phyloP scores from a whole-genome alignment of 2,888 invertebrate species.

The Zeuzera pyrina region DNA sequence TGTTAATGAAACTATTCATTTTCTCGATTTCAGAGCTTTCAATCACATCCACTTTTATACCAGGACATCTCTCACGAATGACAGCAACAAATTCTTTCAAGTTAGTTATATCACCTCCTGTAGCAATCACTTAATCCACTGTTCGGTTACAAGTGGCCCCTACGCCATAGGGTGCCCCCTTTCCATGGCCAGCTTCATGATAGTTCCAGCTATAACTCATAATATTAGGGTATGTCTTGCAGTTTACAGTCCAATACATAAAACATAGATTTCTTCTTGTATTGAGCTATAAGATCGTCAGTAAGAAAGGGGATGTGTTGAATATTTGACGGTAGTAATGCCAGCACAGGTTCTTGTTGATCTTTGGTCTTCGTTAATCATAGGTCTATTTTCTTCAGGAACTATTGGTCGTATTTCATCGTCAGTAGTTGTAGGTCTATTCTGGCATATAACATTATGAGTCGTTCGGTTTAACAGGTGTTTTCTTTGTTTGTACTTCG shows the following conservation, averaged over 20 bases:
- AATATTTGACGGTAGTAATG: slow-evolving; percentile 16
- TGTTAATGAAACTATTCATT: slow-evolving; percentile 14
- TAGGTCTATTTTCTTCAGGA: no score
- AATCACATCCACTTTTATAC: slow-evolving; percentile 14
- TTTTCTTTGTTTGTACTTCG: no score
- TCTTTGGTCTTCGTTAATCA: no score
- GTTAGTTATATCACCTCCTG: slow-evolving; percentile 24
- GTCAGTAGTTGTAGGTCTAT: no score
- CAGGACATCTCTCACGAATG: slow-evolving; percentile 1
- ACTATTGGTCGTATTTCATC: no score
- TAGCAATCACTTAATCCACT: slow-evolving; percentile 25
- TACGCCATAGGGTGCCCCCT: slow-evolving; percentile 30
- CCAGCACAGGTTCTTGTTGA: slow-evolving; percentile 22
- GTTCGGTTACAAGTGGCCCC: slow-evolving; percentile 30
- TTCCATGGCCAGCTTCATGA: slow-evolving; percentile 27
- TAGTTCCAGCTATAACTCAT: slow-evolving; percentile 22
- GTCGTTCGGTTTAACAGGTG: no score
- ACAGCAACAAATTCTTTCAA: slow-evolving; percentile 17
- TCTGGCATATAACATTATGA: no score
- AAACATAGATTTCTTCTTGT: slow-evolving; percentile 30
- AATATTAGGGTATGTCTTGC: slow-evolving; percentile 18
- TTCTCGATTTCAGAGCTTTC: slow-evolving; percentile 17
- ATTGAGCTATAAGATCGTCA: slow-evolving; percentile 30
- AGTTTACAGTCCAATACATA: slow-evolving; percentile 23
- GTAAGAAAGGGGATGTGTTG: slow-evolving; percentile 27